Evolutionary conservation across 2,888 invertebrate genomes (phyloP), one percentile per base, ranked within the genome.

Genomic region (Heliconius ismenius): DNA sequence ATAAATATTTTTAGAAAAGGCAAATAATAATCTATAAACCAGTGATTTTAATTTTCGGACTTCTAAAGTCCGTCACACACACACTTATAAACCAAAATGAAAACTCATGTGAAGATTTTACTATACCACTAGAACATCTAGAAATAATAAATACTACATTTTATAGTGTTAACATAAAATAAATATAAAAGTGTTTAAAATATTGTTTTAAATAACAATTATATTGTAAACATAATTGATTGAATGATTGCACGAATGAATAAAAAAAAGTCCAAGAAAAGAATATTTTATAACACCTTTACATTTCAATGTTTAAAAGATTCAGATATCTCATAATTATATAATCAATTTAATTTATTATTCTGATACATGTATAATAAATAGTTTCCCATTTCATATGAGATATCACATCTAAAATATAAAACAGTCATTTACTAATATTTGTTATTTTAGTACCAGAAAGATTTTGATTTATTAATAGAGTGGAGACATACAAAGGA

Each of bases 21-120:
- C 65, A 65, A 65, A 65, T 65, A 39, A 65, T 36, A 36, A 65
- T 39, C 65, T 65, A 65, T 65, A 65, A n/a, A 65, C n/a, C 65
- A n/a, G 39, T 65, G 24, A 39, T n/a, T 10, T 65, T 65, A 3
- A 24, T 39, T n/a, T 24, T 39, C 21, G 24, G 36, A 65, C 13
- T 15, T 39, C 65, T 39, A 65, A 10, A 65, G 39, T 65, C 10
- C 39, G 2, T 15, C 39, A n/a, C 39, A 39, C 65, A 39, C 65
- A 65, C 39, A 65, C 65, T 39, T 65, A 65, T 64, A 65, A 39
- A 65, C 65, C 39, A 65, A 65, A 36, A 65, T 65, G 0, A 36
- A 65, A 36, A 65, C 36, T 24, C n/a, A 13, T 65, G 65, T 65
- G 39, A 65, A 65, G n/a, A 65, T 39, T 65, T 39, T 39, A n/a